Evolutionary conservation across 2,888 invertebrate genomes (phyloP).

Genomic region (Baccha elongata): DNA sequence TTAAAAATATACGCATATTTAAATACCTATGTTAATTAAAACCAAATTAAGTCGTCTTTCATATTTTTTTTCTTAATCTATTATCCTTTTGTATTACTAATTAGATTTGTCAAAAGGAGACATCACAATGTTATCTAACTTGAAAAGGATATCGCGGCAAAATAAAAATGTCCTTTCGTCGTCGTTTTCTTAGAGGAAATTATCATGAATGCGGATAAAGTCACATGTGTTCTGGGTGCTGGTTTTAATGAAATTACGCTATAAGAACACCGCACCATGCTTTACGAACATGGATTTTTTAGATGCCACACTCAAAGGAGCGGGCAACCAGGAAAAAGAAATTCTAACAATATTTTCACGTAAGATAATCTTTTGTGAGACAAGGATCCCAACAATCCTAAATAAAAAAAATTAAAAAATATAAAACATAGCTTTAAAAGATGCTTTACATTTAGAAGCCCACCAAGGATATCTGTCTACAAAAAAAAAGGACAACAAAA

Average conservation of each 20-base stretch:
- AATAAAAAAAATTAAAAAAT: slow-evolving; percentile 72
- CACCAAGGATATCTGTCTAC: slow-evolving; percentile 35
- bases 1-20: slow-evolving; percentile 71
- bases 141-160: slow-evolving; percentile 42
- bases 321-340: slow-evolving; percentile 38
- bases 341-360: slow-evolving; percentile 73
- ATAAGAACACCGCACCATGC: slow-evolving; percentile 41
- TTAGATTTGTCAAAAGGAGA: slow-evolving; percentile 64
- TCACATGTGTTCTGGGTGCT: slow-evolving; percentile 71
- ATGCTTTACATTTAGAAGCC: slow-evolving; percentile 69
- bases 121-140: slow-evolving; percentile 62
- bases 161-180: slow-evolving; percentile 57
- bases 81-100: slow-evolving; percentile 58
- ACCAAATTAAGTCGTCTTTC: slow-evolving; percentile 49
- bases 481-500: slow-evolving; percentile 33
- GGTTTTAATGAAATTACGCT: slow-evolving; percentile 71
- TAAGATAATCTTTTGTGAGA: slow-evolving; percentile 72
- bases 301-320: slow-evolving; percentile 58
- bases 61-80: slow-evolving; percentile 51
- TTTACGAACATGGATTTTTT: slow-evolving; percentile 68
- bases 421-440: slow-evolving; percentile 71
- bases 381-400: slow-evolving; percentile 63
- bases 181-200: slow-evolving; percentile 58
- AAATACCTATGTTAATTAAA: slow-evolving; percentile 66
- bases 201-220: slow-evolving; percentile 67